phyloP scores from a whole-genome alignment of 2,797 vertebrate genomes.

The Enteromius anoplus region DNA sequence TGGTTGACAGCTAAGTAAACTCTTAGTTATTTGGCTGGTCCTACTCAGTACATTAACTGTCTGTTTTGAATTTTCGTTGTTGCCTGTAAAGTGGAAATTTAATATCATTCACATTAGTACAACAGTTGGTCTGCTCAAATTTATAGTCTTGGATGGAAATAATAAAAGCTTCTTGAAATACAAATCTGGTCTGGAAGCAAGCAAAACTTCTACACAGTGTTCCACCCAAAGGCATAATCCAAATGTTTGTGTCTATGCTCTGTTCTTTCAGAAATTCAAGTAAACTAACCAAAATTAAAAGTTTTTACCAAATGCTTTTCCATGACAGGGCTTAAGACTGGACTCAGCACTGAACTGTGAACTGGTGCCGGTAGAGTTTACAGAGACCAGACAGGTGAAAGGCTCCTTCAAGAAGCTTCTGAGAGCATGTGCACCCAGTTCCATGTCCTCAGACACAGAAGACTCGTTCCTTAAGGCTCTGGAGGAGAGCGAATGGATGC shows the following conservation, averaged over 20 bases:
- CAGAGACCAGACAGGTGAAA: conserved; percentile 92
- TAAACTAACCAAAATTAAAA: no score
- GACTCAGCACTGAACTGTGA: conserved; percentile 95
- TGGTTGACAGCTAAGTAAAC: conserved; percentile 33
- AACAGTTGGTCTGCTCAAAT: background rate
- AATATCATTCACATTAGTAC: background rate
- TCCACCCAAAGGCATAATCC: background rate
- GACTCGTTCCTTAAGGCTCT: conserved; percentile 92
- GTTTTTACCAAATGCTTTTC: conserved; percentile 16
- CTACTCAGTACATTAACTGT: background rate
- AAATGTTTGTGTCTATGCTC: conserved; percentile 11
- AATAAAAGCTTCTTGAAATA: background rate
- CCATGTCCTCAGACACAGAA: conserved; percentile 83
- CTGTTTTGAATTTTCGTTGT: conserved; percentile 33
- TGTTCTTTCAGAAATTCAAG: background rate
- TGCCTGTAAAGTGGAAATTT: conserved; percentile 7
- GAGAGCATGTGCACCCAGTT: conserved; percentile 91
- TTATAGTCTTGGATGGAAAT: conserved; percentile 11
- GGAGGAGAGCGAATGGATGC: conserved; percentile 96
- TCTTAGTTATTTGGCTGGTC: conserved; percentile 37
- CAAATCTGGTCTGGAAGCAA: background rate
- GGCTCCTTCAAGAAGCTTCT: conserved; percentile 95
- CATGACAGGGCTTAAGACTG: conserved; percentile 86
- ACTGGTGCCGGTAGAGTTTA: conserved; percentile 95
- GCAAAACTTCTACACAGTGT: background rate